These are phyloP conservation scores for Onthophagus taurus DNA, from an alignment of 1,140 invertebrate genomes.

Conservation along the genomic window DNA sequence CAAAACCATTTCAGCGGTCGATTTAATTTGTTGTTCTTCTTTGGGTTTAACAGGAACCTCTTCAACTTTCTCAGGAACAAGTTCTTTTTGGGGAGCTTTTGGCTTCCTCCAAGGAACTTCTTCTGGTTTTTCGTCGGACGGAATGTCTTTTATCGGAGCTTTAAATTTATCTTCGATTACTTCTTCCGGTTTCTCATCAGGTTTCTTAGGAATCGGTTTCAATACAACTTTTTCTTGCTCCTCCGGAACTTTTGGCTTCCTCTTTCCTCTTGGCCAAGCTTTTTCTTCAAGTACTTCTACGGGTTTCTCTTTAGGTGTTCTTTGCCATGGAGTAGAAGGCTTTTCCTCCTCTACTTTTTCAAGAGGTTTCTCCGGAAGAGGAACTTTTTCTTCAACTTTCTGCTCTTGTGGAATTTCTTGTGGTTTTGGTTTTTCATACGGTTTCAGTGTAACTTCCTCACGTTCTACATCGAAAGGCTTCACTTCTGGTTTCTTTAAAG, in stretches of 20 bases:
- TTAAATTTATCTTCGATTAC: conserved; percentile 19
- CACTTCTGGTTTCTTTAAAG: conserved; percentile 18
- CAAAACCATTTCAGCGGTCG: conserved; percentile 37
- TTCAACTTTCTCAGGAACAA: conserved; percentile 34
- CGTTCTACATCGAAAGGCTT: conserved; percentile 27
- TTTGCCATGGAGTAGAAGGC: conserved; percentile 25
- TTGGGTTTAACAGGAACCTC: conserved; percentile 25
- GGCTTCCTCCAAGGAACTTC: conserved; percentile 30
- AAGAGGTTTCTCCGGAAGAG: conserved; percentile 27
- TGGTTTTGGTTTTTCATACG: conserved; percentile 24
- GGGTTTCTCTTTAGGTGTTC: conserved; percentile 30
- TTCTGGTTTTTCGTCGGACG: conserved; percentile 24
- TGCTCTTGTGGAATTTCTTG: conserved; percentile 20
- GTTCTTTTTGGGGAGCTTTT: conserved; percentile 21
- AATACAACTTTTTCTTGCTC: conserved; percentile 32
- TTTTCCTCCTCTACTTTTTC: conserved; percentile 31
- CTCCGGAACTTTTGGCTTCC: conserved; percentile 35
- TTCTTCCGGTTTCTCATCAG: conserved; percentile 19
- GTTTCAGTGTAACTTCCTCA: conserved; percentile 22
- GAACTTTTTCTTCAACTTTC: conserved; percentile 21
- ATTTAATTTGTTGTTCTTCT: conserved; percentile 28
- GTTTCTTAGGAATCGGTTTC: conserved; percentile 31
- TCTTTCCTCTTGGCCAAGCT: conserved; percentile 39
- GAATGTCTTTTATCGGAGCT: conserved; percentile 28
- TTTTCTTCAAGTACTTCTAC: conserved; percentile 32